These are phyloP conservation scores for Chrysopilus asiliformis DNA, from an alignment of 2,888 invertebrate genomes.

Conservation along the genomic window DNA sequence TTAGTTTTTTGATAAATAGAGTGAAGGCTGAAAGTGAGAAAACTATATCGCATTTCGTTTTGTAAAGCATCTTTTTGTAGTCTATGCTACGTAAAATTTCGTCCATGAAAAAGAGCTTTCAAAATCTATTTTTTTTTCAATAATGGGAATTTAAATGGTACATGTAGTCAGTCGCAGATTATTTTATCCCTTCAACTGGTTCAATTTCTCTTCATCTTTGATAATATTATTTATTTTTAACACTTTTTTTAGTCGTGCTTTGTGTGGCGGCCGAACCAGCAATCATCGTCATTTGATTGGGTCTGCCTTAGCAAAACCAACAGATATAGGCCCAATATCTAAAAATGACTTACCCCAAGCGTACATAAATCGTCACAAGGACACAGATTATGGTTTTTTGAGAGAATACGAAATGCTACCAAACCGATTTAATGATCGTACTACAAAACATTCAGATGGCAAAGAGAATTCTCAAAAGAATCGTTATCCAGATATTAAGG, in stretches of 20 bases:
- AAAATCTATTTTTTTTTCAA: too few species aligned
- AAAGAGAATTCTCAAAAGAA: conserved; percentile 80
- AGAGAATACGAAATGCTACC: conserved; percentile 84
- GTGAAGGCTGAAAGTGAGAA: too few species aligned
- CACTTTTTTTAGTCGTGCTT: conserved; percentile 24
- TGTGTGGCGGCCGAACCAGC: conserved; percentile 33
- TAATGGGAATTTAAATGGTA: too few species aligned
- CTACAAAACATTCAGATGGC: conserved; percentile 72
- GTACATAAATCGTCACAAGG: conserved; percentile 68
- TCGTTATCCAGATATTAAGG: conserved; percentile 84
- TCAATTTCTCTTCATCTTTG: too few species aligned
- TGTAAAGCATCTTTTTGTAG: too few species aligned
- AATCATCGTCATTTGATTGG: conserved; percentile 55
- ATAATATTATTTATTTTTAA: conserved; percentile 7
- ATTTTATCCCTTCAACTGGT: too few species aligned
- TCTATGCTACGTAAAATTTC: too few species aligned
- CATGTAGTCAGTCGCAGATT: too few species aligned
- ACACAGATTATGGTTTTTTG: conserved; percentile 82
- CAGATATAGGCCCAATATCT: conserved; percentile 69
- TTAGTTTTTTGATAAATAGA: too few species aligned
- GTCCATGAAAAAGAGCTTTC: too few species aligned
- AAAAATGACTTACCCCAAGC: conserved; percentile 60
- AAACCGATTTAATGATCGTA: conserved; percentile 74
- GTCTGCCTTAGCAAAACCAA: conserved; percentile 46
- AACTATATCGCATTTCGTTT: too few species aligned